phyloP scores from a whole-genome alignment of 2,797 vertebrate species.

The Peromyscus attwateri region DNA sequence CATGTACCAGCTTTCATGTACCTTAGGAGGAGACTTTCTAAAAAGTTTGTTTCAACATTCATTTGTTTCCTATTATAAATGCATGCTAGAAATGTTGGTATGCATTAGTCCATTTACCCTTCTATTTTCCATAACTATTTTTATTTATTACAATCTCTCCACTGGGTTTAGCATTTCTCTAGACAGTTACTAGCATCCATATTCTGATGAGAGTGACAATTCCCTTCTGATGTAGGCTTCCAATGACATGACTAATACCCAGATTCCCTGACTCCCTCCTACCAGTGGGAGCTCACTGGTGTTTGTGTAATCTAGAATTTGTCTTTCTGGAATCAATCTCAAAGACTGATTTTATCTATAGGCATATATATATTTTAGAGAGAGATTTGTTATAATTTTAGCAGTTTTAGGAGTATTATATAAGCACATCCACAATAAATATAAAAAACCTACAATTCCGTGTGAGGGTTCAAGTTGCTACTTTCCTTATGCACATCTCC shows the following conservation, averaged over 20 bases:
- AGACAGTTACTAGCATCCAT: background rate
- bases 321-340: background rate
- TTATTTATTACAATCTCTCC: background rate
- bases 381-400: background rate
- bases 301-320: background rate
- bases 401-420: background rate
- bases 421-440: background rate
- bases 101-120: background rate
- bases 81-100: background rate
- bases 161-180: background rate
- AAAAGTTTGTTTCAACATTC: background rate
- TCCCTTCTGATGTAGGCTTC: background rate
- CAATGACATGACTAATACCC: background rate
- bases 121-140: background rate
- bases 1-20: background rate
- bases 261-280: background rate
- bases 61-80: background rate
- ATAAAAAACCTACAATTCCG: background rate
- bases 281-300: background rate
- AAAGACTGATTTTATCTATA: background rate
- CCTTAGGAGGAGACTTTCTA: background rate
- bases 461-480: background rate
- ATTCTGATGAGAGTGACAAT: background rate
- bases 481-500: background rate
- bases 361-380: no score